Conservation (phyloP, 1,140 invertebrate species). For the Leptinotarsa lineolata region DNA sequence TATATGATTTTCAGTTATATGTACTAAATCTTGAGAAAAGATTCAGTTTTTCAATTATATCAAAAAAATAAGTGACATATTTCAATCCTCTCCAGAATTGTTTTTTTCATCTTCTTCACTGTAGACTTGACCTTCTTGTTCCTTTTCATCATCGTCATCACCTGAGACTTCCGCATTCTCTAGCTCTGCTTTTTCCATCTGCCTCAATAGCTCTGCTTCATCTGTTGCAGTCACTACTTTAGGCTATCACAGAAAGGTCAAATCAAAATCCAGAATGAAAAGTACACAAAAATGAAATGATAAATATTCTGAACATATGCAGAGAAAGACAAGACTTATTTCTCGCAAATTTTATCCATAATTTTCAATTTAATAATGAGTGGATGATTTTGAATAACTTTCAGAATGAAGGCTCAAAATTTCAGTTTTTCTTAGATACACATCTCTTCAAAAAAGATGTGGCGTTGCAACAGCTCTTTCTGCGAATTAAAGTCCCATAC, state of each 20-base stretch:
- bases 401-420: no score
- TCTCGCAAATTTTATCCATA: not conserved
- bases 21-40: no score
- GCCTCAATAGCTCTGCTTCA: slow-evolving; percentile 90
- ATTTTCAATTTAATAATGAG: no score
- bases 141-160: slow-evolving; percentile 84
- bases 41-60: not conserved
- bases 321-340: not conserved
- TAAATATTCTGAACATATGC: not conserved
- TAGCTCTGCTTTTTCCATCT: slow-evolving; percentile 91
- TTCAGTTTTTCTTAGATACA: no score
- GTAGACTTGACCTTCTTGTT: slow-evolving; percentile 62
- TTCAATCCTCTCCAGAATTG: slow-evolving; percentile 24
- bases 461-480: no score
- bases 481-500: no score
- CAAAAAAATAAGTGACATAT: not conserved
- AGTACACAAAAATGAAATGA: no score
- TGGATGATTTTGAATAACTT: no score
- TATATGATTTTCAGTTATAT: no score
- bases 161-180: slow-evolving; percentile 93
- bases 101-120: slow-evolving; percentile 56
- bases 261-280: not conserved
- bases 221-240: slow-evolving; percentile 98
- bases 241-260: slow-evolving; percentile 64
- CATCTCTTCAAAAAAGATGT: no score